Percentiles rank a stretch among this genome's conserved stretches.
Conservation (phyloP, 2,888 invertebrate genomes). For the Nyleta sp. region DNA sequence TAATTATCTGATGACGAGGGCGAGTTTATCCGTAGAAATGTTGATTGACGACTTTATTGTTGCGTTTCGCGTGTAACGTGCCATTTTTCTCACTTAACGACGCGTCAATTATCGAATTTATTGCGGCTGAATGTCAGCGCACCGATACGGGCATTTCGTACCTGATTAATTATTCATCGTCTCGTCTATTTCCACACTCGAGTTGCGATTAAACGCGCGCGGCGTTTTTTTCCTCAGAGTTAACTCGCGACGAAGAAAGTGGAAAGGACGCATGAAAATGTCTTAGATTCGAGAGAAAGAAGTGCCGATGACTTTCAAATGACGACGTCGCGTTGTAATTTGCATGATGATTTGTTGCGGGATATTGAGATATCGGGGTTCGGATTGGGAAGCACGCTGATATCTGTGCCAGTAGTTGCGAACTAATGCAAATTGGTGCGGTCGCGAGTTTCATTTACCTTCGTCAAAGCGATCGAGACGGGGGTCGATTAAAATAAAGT, state of each 20-base stretch:
- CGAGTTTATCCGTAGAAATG: constrained; percentile 33
- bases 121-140: constrained; percentile 6
- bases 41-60: constrained; percentile 39
- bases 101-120: constrained; percentile 37
- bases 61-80: constrained; percentile 16
- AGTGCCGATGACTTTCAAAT: no score
- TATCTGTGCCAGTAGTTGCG: constrained; percentile 39
- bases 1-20: constrained; percentile 42
- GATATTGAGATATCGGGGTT: neutral
- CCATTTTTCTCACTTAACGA: constrained; percentile 30
- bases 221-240: constrained; percentile 6
- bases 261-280: neutral
- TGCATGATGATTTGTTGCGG: neutral
- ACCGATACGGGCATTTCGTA: constrained; percentile 9
- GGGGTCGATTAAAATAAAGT: neutral
- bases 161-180: constrained; percentile 43
- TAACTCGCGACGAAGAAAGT: constrained; percentile 5
- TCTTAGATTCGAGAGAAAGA: no score
- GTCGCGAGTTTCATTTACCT: neutral
- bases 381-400: neutral
- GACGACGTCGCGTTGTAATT: no score
- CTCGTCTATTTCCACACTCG: constrained; percentile 18
- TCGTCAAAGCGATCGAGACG: no score
- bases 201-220: constrained; percentile 9
- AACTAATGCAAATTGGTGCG: constrained; percentile 18